Evolutionary conservation across 92 coral and sea anemone species (phyloP).

Genomic region (Phenganax subtilis): DNA sequence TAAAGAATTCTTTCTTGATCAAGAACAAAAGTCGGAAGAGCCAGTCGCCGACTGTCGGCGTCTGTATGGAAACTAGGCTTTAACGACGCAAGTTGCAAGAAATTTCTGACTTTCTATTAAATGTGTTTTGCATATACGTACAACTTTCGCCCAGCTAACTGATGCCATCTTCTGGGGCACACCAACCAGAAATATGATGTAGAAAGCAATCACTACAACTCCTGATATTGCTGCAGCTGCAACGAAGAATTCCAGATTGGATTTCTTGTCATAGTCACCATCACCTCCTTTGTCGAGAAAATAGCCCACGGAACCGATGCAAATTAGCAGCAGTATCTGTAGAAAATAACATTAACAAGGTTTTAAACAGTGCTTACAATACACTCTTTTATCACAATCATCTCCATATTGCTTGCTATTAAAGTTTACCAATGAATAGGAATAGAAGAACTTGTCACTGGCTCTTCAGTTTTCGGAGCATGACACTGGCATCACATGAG

Average conservation of each 20-base stretch:
- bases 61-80: no score
- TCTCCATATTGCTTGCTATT: no score
- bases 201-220: neutral
- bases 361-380: no score
- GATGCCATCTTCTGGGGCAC: neutral
- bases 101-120: no score
- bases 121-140: neutral
- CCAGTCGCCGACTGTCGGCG: no score
- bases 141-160: slow-evolving; percentile 7
- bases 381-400: no score
- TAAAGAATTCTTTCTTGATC: neutral
- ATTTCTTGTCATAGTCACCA: neutral
- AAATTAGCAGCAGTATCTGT: slow-evolving; percentile 3
- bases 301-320: slow-evolving; percentile 12
- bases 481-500: no score
- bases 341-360: neutral
- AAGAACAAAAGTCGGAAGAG: no score
- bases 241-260: slow-evolving; percentile 12
- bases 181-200: slow-evolving; percentile 3
- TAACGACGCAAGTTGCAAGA: no score
- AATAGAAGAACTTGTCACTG: no score
- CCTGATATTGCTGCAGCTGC: neutral
- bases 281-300: neutral
- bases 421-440: no score
- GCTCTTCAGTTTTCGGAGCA: no score